phyloP scores from a whole-genome alignment of 2,113 vertebrate genomes.

The Petrocephalus zakoni region DNA sequence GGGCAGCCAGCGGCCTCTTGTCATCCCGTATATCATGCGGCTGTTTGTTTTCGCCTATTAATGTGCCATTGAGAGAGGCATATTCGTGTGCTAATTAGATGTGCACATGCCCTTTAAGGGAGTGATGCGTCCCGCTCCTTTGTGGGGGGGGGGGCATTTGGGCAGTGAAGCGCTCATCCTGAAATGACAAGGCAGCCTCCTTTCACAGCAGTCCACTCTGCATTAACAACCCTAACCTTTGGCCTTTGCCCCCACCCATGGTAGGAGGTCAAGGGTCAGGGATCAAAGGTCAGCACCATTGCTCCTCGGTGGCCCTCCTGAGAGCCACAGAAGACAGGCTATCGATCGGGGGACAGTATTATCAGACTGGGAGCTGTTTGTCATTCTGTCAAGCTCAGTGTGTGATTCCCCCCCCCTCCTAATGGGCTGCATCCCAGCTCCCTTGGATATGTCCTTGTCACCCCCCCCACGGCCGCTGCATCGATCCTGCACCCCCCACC shows the following conservation, averaged over 20 bases:
- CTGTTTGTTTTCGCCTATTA: not conserved
- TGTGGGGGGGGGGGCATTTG: not conserved
- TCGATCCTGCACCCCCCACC: not conserved
- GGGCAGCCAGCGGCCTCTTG: conserved; percentile 32
- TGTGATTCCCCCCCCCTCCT: conserved; percentile 51
- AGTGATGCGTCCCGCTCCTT: conserved; percentile 35
- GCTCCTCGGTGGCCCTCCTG: conserved; percentile 44
- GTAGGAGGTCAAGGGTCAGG: conserved; percentile 8
- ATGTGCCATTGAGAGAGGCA: conserved; percentile 40
- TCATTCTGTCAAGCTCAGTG: conserved; percentile 56
- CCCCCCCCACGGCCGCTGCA: conserved; percentile 40
- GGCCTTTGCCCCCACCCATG: conserved; percentile 5
- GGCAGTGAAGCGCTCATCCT: not conserved
- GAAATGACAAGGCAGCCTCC: conserved; percentile 24
- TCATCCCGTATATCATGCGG: conserved; percentile 34
- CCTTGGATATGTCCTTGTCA: not conserved
- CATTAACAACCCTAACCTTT: conserved; percentile 26
- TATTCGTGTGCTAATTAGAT: conserved; percentile 40
- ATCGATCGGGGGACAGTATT: conserved; percentile 68
- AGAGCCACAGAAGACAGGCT: conserved; percentile 53
- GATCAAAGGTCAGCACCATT: conserved; percentile 51
- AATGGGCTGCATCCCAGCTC: conserved; percentile 52
- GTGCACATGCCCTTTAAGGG: conserved; percentile 42
- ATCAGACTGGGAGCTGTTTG: conserved; percentile 64
- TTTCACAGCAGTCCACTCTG: conserved; percentile 7